Evolutionary conservation across 2,113 vertebrate species (phyloP).

Genomic region (Corydoras maculifer): DNA sequence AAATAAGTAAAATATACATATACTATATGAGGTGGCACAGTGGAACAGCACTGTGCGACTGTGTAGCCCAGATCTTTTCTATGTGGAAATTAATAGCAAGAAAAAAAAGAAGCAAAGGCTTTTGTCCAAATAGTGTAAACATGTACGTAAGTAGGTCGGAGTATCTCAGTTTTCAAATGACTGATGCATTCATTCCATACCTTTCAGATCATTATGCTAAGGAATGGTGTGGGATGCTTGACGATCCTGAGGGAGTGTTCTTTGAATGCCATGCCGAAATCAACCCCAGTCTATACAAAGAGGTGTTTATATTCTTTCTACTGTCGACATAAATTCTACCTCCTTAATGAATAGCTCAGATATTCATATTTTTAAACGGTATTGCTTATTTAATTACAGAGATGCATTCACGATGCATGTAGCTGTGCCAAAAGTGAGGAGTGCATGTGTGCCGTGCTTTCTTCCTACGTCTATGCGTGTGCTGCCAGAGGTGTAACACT

Average conservation of each 20-base stretch:
- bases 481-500: slow-evolving; percentile 65
- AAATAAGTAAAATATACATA: no score
- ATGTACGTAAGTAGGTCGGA: no score
- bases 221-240: slow-evolving; percentile 76
- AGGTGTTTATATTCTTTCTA: slow-evolving; percentile 59
- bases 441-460: slow-evolving; percentile 79
- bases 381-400: slow-evolving; percentile 54
- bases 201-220: slow-evolving; percentile 77
- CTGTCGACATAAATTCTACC: background rate
- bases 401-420: slow-evolving; percentile 83
- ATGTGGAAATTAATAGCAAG: no score
- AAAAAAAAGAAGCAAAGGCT: no score
- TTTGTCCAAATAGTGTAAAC: no score
- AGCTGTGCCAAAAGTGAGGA: slow-evolving; percentile 77
- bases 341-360: no score
- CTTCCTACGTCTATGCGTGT: slow-evolving; percentile 76
- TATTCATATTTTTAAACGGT: background rate
- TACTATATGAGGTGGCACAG: no score
- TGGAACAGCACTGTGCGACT: no score
- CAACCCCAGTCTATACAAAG: slow-evolving; percentile 66
- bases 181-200: background rate
- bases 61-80: no score
- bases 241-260: slow-evolving; percentile 64
- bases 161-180: no score
- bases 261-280: slow-evolving; percentile 73